Evolutionary conservation across 2,797 vertebrate species (phyloP), one percentile per base, ranked within the genome.

Genomic region (Halcyon badia): DNA sequence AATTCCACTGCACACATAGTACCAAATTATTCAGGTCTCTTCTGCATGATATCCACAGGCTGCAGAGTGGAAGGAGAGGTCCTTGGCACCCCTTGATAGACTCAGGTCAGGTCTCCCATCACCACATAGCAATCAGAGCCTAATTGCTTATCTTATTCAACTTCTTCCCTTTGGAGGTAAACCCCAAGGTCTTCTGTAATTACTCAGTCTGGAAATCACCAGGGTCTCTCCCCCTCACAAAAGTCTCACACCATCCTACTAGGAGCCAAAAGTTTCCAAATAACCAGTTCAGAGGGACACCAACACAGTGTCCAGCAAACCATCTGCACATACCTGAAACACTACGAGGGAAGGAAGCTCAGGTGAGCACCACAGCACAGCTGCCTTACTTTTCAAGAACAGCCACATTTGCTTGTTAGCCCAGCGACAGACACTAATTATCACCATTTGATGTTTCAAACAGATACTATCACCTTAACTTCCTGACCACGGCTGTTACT

Each of bases 331-430:
- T 0, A 41, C 19, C 9, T 10, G 1, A 10, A 33, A 0, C 1
- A 0, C 14, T 0, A 1, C 0, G 0, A 3, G 2, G 4, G 14
- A 14, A 13, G 22, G 14, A 1, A 3, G 15, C 31, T 16, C 68
- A 1, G 78, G 30, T 16, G 37, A 2, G 48, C 58, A 5, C 49
- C 1, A 0, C 1, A 28, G 31, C 14, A 61, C 52, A 39, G 2
- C 20, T 4, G 16, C 52, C 1, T 15, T 1, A 4, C 56, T 30
- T 7, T 0, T 6, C 54, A 14, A 42, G 28, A 62, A 5, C 70
- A 61, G 26, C 61, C 6, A 3, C 0, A 5, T 6, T 8, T 1
- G 14, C 78, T 49, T 24, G 0, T 15, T 15, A 73, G 44, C 69
- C 70, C 5, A 25, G 49, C 51, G 37, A n/a, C 35, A 33, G 37